These are phyloP conservation scores for Crossaster papposus DNA, from an alignment of 53 echinoderm and acorn worm species.

Conservation along the genomic window DNA sequence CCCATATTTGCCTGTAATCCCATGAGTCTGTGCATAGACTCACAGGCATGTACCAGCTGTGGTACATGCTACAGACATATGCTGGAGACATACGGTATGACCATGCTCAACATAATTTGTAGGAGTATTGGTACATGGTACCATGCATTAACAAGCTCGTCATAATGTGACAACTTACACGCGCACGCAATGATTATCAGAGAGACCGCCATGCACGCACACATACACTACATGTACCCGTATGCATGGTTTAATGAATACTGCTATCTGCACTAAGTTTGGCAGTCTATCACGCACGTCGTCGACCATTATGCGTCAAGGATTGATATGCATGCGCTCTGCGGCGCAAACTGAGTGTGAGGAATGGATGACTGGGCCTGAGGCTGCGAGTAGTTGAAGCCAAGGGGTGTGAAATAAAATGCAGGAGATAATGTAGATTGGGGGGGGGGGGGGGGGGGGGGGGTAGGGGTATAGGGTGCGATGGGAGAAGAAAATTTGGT, in stretches of 20 bases:
- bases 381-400: slow-evolving; percentile 1
- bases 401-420: slow-evolving; percentile 35
- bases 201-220: background rate
- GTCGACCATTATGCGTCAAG: slow-evolving; percentile 35
- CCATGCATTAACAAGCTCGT: slow-evolving; percentile 10
- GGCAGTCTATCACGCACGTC: background rate
- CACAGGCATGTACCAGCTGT: background rate
- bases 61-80: background rate
- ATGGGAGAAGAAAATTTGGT: background rate
- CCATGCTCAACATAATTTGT: slow-evolving; percentile 24
- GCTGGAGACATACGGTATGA: too few relatives aligned
- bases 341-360: slow-evolving; percentile 19
- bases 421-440: background rate
- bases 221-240: background rate
- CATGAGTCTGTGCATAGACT: background rate
- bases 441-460: background rate
- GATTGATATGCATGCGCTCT: slow-evolving; percentile 37
- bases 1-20: background rate
- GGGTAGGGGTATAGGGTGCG: slow-evolving; percentile 7
- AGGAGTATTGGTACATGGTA: too few relatives aligned
- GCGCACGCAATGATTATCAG: background rate
- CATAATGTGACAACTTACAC: slow-evolving; percentile 39
- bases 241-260: background rate
- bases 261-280: background rate
- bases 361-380: background rate